Conservation (phyloP, 2,797 vertebrate species). For the Knipowitschia caucasica region DNA sequence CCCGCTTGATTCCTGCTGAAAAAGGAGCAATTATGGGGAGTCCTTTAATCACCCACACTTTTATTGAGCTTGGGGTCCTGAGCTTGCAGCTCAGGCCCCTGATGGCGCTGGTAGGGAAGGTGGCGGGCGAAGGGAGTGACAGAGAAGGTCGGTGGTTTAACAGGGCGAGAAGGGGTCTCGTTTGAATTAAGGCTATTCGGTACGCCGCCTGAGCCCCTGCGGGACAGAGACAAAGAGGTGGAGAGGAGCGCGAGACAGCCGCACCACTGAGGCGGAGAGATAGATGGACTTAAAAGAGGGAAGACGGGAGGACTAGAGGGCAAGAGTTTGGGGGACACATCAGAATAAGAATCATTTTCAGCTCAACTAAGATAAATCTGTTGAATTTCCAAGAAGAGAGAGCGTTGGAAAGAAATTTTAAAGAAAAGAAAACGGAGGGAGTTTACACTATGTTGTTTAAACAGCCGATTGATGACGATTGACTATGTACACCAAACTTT, state of each 20-base stretch:
- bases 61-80: constrained; percentile 70
- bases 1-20: constrained; percentile 68
- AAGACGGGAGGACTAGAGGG: constrained; percentile 43
- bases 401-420: constrained; percentile 10
- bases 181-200: constrained; percentile 63
- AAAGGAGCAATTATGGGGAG: constrained; percentile 77
- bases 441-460: too few relatives aligned
- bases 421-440: constrained; percentile 34
- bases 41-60: constrained; percentile 77
- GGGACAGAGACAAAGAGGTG: constrained; percentile 63
- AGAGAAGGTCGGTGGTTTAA: constrained; percentile 77
- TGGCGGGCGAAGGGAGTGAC: constrained; percentile 62
- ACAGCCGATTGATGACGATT: too few relatives aligned
- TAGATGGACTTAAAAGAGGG: constrained; percentile 50
- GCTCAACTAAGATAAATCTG: constrained; percentile 39
- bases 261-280: constrained; percentile 56
- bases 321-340: constrained; percentile 50
- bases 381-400: constrained; percentile 17
- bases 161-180: constrained; percentile 66
- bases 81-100: constrained; percentile 69
- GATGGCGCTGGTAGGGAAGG: constrained; percentile 25
- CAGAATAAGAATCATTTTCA: constrained; percentile 43
- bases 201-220: constrained; percentile 45
- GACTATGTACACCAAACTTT: too few relatives aligned
- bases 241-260: constrained; percentile 50